Evolutionary conservation across 2,888 invertebrate species (phyloP), one percentile per base, ranked within the genome.

Genomic region (Drosophila eohydei): DNA sequence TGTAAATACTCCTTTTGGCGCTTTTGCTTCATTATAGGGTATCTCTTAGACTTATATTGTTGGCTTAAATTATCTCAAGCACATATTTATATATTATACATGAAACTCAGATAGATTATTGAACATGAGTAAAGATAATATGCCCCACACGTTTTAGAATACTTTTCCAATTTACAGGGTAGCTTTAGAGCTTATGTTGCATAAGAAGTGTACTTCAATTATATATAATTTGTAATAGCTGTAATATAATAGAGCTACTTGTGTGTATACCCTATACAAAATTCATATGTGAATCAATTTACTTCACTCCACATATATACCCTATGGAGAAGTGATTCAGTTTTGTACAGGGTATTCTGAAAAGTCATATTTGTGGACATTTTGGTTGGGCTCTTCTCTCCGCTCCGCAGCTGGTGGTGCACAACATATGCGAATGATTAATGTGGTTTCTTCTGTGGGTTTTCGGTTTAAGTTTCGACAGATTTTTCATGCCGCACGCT

Each of bases 381-480:
- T 54, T 56, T 60, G 26, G 51, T 63, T 51, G 30, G 36, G 46
- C 58, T 58, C 21, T 21, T 21, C 21, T 41, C 36, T 41, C 16
- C n/a, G 14, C 34, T 4, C 65, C 55, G 12, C 64, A 51, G 56
- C 68, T 71, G 62, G 34, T 46, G 65, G 44, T 41, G 46, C 59
- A 64, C 58, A 63, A 48, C 63, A 71, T 63, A 85, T 78, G 86
- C 78, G 69, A 83, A 84, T 88, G 84, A 84, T 88, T 88, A 84
- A 84, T 84, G 88, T 72, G 83, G 72, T 71, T 78, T 71, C 68
- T 71, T 73, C 61, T 61, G 58, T 74, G 57, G 70, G 76, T 44
- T 62, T 51, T 56, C 59, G 40, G 58, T 36, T 65, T 57, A 64
- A 57, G 71, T 55, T 74, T 74, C 44, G 43, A 54, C 54, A 54